Evolutionary conservation across 2,888 invertebrate genomes (phyloP), one percentile per base, ranked within the genome.

Genomic region (Zaprionus bogoriensis): DNA sequence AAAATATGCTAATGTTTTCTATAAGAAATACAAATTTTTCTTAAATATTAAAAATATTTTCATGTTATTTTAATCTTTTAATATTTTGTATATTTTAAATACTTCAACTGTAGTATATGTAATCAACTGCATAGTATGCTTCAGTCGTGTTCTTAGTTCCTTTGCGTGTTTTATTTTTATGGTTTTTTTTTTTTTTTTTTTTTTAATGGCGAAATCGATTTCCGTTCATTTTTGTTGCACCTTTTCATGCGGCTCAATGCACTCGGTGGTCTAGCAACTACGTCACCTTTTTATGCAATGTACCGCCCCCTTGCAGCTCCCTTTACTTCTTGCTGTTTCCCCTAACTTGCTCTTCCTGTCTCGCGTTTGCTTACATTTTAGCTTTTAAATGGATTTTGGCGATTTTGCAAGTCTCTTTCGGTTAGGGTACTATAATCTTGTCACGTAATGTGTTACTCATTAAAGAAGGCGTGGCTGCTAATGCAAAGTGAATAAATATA

Each of bases 141-240:
- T 4, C 3, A 3, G 32, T 39, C 10, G 38, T 9, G 19, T 39
- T 5, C 17, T 10, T 19, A 2, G 3, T 22, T 22, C 5, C 6
- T 19, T 14, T 2, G 6, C 6, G 41, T 42, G 10, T 3, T 30
- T 6, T 30, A 9, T 10, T 30, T 30, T 30, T 14, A 32, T n/a
- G 12, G 14, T 32, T 22, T 9, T 25, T n/a, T 23, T 10, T 30
- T 30, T 10, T 39, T 41, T 30, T 41, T 12, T 10, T 32, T 50
- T 28, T 32, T 46, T 39, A 27, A 20, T 14, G 41, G 64, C 61
- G 45, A 80, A 74, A 86, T 86, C 84, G 77, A 82, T 82, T 80
- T 81, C 75, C 84, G 81, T 62, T 74, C 50, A 44, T 44, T 47
- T 65, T 74, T 69, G 41, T 55, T 57, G 25, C 25, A 44, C 28